phyloP scores from a whole-genome alignment of 2,113 vertebrate species.

The Holacanthus passer region DNA sequence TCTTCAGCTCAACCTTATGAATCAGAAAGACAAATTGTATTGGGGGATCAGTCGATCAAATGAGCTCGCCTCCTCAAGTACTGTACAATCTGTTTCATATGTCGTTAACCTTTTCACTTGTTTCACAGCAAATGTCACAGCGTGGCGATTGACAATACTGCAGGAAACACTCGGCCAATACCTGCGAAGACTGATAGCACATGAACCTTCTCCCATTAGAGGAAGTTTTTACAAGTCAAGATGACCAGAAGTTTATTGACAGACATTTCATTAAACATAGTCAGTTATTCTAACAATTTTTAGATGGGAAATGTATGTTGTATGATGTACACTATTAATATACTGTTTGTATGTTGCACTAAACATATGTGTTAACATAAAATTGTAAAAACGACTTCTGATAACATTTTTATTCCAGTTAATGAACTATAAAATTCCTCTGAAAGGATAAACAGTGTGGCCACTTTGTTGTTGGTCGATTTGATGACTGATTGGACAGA shows the following conservation, averaged over 20 bases:
- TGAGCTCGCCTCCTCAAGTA: slow-evolving; percentile 22
- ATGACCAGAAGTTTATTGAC: no score
- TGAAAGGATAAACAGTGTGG: no score
- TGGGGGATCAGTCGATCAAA: slow-evolving; percentile 13
- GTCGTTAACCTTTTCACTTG: slow-evolving; percentile 80
- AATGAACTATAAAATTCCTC: no score
- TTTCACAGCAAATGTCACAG: slow-evolving; percentile 74
- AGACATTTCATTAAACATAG: not conserved
- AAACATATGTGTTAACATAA: not conserved
- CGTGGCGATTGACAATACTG: slow-evolving; percentile 34
- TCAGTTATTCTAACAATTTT: no score
- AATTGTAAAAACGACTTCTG: no score
- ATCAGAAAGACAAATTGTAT: slow-evolving; percentile 21
- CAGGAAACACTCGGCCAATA: slow-evolving; percentile 53
- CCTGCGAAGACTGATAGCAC: slow-evolving; percentile 32
- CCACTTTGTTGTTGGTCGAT: no score
- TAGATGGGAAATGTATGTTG: not conserved
- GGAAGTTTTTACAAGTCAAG: no score
- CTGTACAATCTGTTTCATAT: slow-evolving; percentile 61
- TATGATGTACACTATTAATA: no score
- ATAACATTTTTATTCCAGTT: no score
- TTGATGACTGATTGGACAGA: no score
- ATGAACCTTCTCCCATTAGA: slow-evolving; percentile 1
- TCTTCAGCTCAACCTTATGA: slow-evolving; percentile 15
- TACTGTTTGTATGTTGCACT: not conserved